Percentiles rank a stretch among this genome's conserved stretches.
Conservation (phyloP, 2,797 vertebrate species). For the Hippoglossus hippoglossus region DNA sequence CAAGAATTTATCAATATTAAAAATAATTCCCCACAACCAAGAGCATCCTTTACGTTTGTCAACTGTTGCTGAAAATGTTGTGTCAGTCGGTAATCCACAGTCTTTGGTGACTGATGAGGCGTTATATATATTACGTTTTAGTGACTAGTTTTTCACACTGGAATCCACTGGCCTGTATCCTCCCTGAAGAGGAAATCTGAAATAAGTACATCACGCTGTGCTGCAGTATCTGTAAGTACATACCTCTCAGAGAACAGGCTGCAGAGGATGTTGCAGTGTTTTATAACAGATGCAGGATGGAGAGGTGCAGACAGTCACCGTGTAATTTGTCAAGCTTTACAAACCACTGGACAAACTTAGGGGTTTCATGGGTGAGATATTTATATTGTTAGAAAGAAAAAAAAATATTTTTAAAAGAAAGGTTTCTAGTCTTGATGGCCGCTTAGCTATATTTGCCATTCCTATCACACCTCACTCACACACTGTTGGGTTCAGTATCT, state of each 20-base stretch:
- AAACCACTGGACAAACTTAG: background rate
- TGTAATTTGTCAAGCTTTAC: constrained; percentile 1
- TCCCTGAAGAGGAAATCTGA: too few species aligned
- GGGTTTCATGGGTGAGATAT: background rate
- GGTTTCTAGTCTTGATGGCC: too few species aligned
- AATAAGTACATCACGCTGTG: background rate
- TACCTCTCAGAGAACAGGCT: constrained; percentile 5
- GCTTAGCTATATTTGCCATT: too few species aligned
- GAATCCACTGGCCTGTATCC: background rate
- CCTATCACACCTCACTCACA: too few species aligned
- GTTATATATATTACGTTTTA: background rate
- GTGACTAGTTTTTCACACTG: background rate
- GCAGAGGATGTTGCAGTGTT: constrained; percentile 24
- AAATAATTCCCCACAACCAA: too few species aligned
- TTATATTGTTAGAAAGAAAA: background rate
- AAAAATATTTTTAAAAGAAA: too few species aligned
- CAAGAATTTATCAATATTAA: too few species aligned
- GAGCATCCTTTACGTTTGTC: too few species aligned
- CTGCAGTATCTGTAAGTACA: constrained; percentile 7
- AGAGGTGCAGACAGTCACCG: constrained; percentile 2
- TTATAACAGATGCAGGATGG: constrained; percentile 16
- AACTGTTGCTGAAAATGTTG: background rate
- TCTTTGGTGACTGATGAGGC: background rate
- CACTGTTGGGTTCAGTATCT: too few species aligned
- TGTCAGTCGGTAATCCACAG: background rate